phyloP scores from a whole-genome alignment of 2,797 vertebrate species.

The Eulemur rubriventer region DNA sequence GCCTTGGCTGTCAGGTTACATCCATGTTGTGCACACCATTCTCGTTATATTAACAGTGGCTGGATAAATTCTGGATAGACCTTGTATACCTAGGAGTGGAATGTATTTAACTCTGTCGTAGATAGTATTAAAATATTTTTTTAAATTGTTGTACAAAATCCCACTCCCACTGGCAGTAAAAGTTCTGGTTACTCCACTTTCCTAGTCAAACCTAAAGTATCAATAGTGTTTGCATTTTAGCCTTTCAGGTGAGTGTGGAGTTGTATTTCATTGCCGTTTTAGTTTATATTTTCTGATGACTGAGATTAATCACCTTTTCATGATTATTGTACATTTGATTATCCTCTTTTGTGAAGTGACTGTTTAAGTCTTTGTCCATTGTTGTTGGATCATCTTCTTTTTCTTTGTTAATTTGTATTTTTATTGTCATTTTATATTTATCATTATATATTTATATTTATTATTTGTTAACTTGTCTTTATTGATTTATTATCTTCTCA shows the following conservation, averaged over 20 bases:
- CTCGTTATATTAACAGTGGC: too few species aligned
- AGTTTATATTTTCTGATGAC: background rate
- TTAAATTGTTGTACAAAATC: background rate
- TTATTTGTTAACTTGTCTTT: background rate
- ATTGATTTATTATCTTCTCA: background rate
- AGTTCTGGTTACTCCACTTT: background rate
- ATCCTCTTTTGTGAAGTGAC: background rate
- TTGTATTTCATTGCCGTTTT: background rate
- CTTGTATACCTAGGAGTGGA: background rate
- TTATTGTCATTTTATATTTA: background rate
- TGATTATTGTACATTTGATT: background rate
- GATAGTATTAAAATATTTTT: background rate
- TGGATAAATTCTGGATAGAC: too few species aligned
- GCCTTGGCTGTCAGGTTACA: too few species aligned
- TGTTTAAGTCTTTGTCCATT: background rate
- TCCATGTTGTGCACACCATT: too few species aligned
- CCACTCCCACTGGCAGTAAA: background rate
- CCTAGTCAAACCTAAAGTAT: background rate
- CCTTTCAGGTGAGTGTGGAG: background rate
- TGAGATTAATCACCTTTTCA: background rate
- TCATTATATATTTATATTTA: background rate
- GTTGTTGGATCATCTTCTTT: background rate
- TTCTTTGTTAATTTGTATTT: background rate
- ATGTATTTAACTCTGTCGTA: background rate
- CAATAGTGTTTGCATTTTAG: background rate